Conservation (phyloP, 1,140 invertebrate species). For the Trichoplusia ni region DNA sequence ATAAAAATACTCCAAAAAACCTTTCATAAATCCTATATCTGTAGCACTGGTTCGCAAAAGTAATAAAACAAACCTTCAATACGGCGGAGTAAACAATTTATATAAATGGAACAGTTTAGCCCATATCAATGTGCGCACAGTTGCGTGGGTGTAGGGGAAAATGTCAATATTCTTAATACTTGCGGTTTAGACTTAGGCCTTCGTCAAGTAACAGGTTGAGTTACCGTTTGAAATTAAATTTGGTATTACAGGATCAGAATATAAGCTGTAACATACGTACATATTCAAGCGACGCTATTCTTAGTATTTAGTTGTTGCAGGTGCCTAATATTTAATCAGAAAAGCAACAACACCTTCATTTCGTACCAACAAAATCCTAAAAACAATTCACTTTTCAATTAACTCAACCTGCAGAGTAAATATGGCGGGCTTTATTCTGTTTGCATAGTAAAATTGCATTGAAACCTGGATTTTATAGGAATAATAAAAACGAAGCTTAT, state of each 20-base stretch:
- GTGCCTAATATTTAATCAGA: no score
- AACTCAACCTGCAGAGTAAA: no score
- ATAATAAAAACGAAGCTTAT: background rate
- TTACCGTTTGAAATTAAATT: no score
- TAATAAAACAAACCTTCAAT: slow-evolving; percentile 21
- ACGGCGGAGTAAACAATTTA: slow-evolving; percentile 13
- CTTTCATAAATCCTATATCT: slow-evolving; percentile 11
- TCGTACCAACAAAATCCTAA: no score
- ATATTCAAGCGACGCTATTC: no score
- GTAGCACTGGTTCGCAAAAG: background rate
- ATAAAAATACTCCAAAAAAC: background rate
- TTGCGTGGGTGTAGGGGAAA: background rate
- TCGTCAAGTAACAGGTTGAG: background rate
- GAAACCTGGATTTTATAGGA: background rate
- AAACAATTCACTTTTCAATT: no score
- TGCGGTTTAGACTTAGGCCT: background rate
- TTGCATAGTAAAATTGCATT: background rate
- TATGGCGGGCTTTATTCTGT: no score
- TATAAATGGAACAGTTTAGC: slow-evolving; percentile 3
- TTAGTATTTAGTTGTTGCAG: no score
- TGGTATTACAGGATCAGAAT: no score
- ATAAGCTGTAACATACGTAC: no score
- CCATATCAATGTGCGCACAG: background rate
- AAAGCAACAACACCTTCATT: no score
- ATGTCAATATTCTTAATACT: background rate